Percentiles rank a stretch among this genome's conserved stretches.
Evolutionary conservation across 2,113 vertebrate genomes (phyloP).

Genomic region (Nerophis lumbriciformis): DNA sequence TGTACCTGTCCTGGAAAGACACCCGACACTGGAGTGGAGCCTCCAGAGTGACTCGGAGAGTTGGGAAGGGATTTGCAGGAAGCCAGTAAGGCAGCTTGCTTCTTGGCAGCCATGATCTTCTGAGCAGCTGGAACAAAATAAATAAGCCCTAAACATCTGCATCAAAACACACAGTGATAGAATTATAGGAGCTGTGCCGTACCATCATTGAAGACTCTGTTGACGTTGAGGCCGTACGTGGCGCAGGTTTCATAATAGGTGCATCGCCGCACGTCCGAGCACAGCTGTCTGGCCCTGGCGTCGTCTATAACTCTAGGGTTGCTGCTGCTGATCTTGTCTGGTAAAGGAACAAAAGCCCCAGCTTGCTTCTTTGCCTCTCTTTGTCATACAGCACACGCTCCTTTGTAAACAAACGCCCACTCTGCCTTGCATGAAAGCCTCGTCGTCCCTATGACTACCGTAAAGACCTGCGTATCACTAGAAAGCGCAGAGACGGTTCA

Average conservation of each 20-base stretch:
- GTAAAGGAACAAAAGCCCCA: conserved; percentile 6
- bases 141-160: not conserved
- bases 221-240: conserved; percentile 93
- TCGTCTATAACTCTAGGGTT: conserved; percentile 88
- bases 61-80: conserved; percentile 94
- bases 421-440: too few species aligned
- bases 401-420: too few species aligned
- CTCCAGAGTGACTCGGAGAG: conserved; percentile 89
- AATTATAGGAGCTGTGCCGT: not conserved
- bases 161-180: not conserved
- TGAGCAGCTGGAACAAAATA: conserved; percentile 76
- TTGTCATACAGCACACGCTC: too few species aligned
- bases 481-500: too few species aligned
- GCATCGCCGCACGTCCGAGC: conserved; percentile 82
- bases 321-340: conserved; percentile 89
- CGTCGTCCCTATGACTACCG: too few species aligned
- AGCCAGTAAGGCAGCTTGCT: conserved; percentile 85
- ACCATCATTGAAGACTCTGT: conserved; percentile 92
- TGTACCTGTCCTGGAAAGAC: conserved; percentile 77
- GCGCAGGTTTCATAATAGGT: conserved; percentile 95
- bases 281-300: conserved; percentile 82
- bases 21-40: conserved; percentile 81
- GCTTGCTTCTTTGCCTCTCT: not conserved
- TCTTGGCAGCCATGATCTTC: conserved; percentile 85
- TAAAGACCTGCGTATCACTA: too few species aligned